Conservation (phyloP, 2,113 vertebrate genomes). For the Tragelaphus imberbis region DNA sequence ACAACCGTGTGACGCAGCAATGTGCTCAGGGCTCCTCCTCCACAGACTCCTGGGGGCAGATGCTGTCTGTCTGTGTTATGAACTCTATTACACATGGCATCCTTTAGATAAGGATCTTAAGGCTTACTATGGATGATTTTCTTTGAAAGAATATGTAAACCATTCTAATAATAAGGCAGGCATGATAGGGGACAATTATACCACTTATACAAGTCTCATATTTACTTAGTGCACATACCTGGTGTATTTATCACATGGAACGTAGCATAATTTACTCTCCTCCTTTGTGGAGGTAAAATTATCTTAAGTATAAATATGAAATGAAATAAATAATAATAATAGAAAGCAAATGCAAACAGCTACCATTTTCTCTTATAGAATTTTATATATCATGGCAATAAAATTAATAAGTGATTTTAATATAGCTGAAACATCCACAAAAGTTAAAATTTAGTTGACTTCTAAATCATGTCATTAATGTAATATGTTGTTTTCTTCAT, state of each 20-base stretch:
- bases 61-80: background rate
- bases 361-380: background rate
- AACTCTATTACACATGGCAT: background rate
- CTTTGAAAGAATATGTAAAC: background rate
- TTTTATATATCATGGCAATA: background rate
- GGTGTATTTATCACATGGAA: background rate
- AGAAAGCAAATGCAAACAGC: background rate
- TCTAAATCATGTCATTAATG: background rate
- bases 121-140: background rate
- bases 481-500: background rate
- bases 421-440: background rate
- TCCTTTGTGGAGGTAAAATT: background rate
- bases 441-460: background rate
- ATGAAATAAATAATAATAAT: background rate
- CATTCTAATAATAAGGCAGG: background rate
- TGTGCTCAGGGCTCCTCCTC: background rate
- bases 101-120: background rate
- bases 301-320: background rate
- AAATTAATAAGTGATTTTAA: background rate
- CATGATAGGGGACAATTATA: background rate
- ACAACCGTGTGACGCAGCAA: rapidly evolving
- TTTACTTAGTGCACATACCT: background rate
- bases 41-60: background rate
- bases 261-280: background rate
- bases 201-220: background rate